Evolutionary conservation across 2,797 vertebrate species (phyloP).

Genomic region (Epinephelus coioides): DNA sequence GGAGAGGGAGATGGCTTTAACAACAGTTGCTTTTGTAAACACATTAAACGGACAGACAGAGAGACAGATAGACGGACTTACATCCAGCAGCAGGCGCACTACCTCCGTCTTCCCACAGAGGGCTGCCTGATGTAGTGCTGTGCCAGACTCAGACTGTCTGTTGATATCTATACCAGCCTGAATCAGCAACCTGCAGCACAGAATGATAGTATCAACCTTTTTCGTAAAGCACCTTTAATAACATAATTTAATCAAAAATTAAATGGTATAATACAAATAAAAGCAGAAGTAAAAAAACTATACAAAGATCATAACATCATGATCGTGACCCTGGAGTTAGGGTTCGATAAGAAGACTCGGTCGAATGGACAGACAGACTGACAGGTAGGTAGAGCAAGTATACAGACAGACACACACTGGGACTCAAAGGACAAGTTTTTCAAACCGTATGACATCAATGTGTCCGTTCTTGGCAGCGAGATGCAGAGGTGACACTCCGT

Average conservation of each 20-base stretch:
- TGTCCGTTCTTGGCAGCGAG: constrained; percentile 97
- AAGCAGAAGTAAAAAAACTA: not conserved
- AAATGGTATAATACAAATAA: not conserved
- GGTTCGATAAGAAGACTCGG: not conserved
- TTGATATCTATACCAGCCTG: constrained; percentile 98
- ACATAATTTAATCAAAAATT: not conserved
- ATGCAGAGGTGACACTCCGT: constrained; percentile 96
- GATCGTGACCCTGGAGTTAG: not conserved
- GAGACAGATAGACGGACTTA: constrained; percentile 78
- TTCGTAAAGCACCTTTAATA: not conserved
- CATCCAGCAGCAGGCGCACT: constrained; percentile 95
- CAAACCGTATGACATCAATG: constrained; percentile 97
- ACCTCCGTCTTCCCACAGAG: constrained; percentile 98
- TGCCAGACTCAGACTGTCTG: constrained; percentile 96
- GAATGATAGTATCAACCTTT: constrained; percentile 7
- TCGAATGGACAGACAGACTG: not conserved
- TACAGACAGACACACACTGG: constrained; percentile 14
- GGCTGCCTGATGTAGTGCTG: constrained; percentile 95
- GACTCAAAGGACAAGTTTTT: constrained; percentile 24
- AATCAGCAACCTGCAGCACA: constrained; percentile 90
- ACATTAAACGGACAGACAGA: constrained; percentile 8
- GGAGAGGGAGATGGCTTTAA: constrained; percentile 32
- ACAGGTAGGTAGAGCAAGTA: not conserved
- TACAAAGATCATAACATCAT: not conserved
- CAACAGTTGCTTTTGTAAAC: constrained; percentile 53